These are phyloP conservation scores for Amblyjoppa proteus DNA, from an alignment of 2,888 invertebrate species.

Conservation along the genomic window DNA sequence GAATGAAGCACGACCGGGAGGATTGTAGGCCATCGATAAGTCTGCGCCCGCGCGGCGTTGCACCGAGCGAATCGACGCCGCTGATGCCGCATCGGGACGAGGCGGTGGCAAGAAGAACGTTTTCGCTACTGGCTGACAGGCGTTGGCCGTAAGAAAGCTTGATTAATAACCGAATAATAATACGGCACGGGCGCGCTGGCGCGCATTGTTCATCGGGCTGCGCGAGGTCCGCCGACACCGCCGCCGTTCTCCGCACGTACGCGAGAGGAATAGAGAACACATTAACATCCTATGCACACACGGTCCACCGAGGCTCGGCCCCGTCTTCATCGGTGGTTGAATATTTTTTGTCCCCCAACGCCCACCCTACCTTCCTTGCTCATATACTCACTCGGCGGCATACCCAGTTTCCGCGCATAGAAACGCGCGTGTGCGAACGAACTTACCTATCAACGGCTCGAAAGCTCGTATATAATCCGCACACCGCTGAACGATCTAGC, in stretches of 20 bases:
- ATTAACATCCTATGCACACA: constrained; percentile 35
- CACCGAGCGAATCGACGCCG: constrained; percentile 23
- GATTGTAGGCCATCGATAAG: constrained; percentile 51
- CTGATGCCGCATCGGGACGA: constrained; percentile 46
- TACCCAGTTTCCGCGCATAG: constrained; percentile 15
- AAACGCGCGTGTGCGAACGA: constrained; percentile 11
- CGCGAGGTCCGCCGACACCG: constrained; percentile 16
- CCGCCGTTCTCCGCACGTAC: constrained; percentile 1
- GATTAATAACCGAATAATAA: constrained; percentile 83
- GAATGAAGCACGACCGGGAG: constrained; percentile 16
- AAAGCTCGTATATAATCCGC: constrained; percentile 49
- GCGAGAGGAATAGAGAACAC: constrained; percentile 46
- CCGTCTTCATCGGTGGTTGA: constrained; percentile 45
- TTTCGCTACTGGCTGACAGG: constrained; percentile 76
- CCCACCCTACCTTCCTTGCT: constrained; percentile 48
- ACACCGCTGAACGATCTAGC: constrained; percentile 2
- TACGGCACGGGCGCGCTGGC: constrained; percentile 69
- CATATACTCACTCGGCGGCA: constrained; percentile 15
- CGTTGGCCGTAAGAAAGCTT: constrained; percentile 77
- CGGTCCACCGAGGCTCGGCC: neutral
- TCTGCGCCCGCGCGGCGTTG: constrained; percentile 51
- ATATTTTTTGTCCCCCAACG: constrained; percentile 29
- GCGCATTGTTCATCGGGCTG: constrained; percentile 67
- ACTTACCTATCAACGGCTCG: constrained; percentile 44
- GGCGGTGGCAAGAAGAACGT: constrained; percentile 76